A percentile compares a stretch with the other conserved stretches of the same genome.
Evolutionary conservation across 2,888 invertebrate genomes (phyloP).

Genomic region (Napeogenes sylphis): DNA sequence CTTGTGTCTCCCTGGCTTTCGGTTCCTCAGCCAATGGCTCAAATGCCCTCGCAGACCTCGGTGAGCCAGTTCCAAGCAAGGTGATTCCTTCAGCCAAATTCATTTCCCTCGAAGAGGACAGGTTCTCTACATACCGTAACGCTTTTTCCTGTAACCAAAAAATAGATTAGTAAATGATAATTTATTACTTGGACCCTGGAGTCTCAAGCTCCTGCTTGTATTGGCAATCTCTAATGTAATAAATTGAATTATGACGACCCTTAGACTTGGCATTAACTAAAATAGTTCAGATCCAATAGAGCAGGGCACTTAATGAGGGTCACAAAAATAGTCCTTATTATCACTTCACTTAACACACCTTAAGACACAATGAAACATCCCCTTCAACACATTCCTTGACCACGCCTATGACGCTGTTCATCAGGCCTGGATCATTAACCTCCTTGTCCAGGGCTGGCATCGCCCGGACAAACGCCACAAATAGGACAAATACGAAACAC

Average conservation of each 20-base stretch:
- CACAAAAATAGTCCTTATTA: constrained; percentile 18
- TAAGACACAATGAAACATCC: constrained; percentile 83
- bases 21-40: constrained; percentile 84
- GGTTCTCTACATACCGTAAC: constrained; percentile 81
- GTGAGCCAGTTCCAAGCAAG: constrained; percentile 68
- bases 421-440: constrained; percentile 63
- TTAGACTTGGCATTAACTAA: constrained; percentile 16
- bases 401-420: constrained; percentile 77
- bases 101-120: constrained; percentile 76
- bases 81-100: constrained; percentile 79
- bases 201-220: too few relatives aligned
- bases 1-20: constrained; percentile 83
- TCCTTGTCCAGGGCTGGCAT: constrained; percentile 75
- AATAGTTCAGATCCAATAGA: constrained; percentile 1
- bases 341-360: constrained; percentile 72
- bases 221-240: too few relatives aligned
- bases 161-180: constrained; percentile 40
- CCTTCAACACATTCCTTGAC: constrained; percentile 84
- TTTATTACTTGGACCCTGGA: too few relatives aligned
- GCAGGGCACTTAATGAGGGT: constrained; percentile 24
- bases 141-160: constrained; percentile 83
- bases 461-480: constrained; percentile 69
- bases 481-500: constrained; percentile 67
- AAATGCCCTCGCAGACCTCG: constrained; percentile 78
- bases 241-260: too few relatives aligned